Percentiles rank a stretch among this genome's conserved stretches.
These are phyloP conservation scores for Istiophorus platypterus DNA, from an alignment of 2,113 vertebrate species.

Conservation along the genomic window DNA sequence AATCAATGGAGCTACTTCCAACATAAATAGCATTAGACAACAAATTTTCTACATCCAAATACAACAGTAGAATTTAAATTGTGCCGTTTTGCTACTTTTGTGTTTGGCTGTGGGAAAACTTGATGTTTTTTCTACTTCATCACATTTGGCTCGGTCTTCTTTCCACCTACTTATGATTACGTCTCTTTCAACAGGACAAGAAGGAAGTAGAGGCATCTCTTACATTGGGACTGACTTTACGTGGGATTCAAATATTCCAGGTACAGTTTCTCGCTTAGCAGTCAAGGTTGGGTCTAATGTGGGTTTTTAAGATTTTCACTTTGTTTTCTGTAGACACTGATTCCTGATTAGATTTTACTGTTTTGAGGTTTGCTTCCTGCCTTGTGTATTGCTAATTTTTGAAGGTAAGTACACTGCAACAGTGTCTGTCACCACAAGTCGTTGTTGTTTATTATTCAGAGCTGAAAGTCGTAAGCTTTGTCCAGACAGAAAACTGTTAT, in stretches of 20 bases:
- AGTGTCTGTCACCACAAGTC: no score
- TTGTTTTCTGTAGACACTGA: neutral
- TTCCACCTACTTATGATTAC: neutral
- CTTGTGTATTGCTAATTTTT: neutral
- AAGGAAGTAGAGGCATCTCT: conserved; percentile 96
- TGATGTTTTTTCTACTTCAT: neutral
- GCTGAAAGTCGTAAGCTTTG: neutral
- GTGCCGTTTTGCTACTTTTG: neutral
- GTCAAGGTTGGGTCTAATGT: neutral
- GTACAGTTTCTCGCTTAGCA: conserved; percentile 69
- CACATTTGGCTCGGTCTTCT: neutral
- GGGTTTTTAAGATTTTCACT: neutral
- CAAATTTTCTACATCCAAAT: neutral
- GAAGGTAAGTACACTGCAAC: neutral
- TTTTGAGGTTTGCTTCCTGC: neutral
- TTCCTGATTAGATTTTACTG: neutral
- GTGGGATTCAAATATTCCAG: conserved; percentile 99
- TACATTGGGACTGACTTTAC: conserved; percentile 92
- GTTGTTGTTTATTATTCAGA: neutral
- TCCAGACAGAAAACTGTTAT: neutral
- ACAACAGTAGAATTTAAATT: neutral
- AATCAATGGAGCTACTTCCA: neutral
- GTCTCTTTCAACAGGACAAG: conserved; percentile 88
- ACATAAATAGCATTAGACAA: no score
- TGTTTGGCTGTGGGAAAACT: neutral